Base-by-base conservation (phyloP, 2,797 vertebrate genomes). In the Danio tinwini region DNA sequence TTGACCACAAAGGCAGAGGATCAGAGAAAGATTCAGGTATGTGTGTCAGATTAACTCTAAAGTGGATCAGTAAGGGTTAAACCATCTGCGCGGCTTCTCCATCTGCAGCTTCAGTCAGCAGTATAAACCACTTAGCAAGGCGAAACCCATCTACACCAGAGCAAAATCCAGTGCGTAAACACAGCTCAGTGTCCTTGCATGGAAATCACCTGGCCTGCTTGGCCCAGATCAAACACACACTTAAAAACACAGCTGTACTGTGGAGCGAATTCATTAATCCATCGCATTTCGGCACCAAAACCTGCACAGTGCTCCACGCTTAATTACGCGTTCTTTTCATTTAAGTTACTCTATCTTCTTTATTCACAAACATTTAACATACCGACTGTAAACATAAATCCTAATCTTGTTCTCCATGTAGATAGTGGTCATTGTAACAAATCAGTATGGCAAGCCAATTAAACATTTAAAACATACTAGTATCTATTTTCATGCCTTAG, bases 11-110 rank as follows among this genome's bases (percentile, higher is more conserved):
- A 91, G 90, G 90, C 89, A 76, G 77, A 65, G 88, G 86, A 92
- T 93, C 91, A 82, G 89, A 92, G 90, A 90, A 89, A 93, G 91
- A 91, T 91, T 93, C 92, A 91, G 90, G 87, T 90, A 91, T 91
- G 90, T 90, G 91, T 88, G 44, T 52, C 56, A 78, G 74, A 79
- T 73, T 83, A 78, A 42, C 53, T 70, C 61, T 88, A 90, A 94
- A 93, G 91, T 85, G 63, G 89, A 92, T 92, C 91, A 92, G 87
- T 90, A 86, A 85, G 86, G 89, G 87, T 88, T 86, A 91, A 92
- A 92, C 90, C 91, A 93, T 92, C 91, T 93, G 90, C 89, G 89
- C 88, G 85, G 74, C 83, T 87, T 83, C 81, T 81, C 87, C 88
- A 90, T 90, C 90, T 91, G 87, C 86, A 88, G 88, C 84, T 87